Evolutionary conservation across 2,888 invertebrate genomes (phyloP).

Genomic region (Sesia apiformis): DNA sequence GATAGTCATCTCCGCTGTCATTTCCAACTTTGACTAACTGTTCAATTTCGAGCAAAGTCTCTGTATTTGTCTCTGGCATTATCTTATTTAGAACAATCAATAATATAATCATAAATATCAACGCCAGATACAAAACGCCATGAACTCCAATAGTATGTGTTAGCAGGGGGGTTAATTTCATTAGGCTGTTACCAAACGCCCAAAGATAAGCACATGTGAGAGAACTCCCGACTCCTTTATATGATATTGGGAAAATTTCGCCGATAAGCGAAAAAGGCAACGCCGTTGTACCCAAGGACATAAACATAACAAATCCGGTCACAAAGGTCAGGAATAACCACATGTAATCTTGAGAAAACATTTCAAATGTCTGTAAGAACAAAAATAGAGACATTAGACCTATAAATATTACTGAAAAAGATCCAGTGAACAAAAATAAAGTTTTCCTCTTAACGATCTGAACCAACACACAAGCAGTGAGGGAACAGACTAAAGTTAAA

Average conservation of each 20-base stretch:
- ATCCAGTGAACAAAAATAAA: constrained; percentile 17
- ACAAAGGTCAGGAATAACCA: constrained; percentile 16
- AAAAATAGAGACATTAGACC: constrained; percentile 12
- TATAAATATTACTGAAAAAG: constrained; percentile 15
- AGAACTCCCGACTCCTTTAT: constrained; percentile 20
- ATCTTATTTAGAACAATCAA: constrained; percentile 12
- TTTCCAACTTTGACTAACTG: constrained; percentile 8
- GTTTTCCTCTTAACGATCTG: constrained; percentile 16
- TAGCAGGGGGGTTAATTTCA: constrained; percentile 12
- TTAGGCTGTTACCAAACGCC: constrained; percentile 18
- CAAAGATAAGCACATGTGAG: constrained; percentile 20
- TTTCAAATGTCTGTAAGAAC: constrained; percentile 13
- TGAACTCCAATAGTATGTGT: constrained; percentile 10
- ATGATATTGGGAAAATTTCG: constrained; percentile 20
- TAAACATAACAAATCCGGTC: constrained; percentile 18
- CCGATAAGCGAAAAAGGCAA: constrained; percentile 18
- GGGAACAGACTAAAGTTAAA: constrained; percentile 16
- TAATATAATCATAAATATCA: constrained; percentile 10
- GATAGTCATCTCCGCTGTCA: constrained; percentile 4
- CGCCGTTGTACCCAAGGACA: constrained; percentile 19
- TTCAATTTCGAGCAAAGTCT: constrained; percentile 17
- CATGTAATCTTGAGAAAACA: constrained; percentile 15
- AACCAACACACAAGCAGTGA: constrained; percentile 18
- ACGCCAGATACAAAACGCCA: constrained; percentile 9
- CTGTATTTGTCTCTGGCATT: constrained; percentile 15